Base-by-base conservation (phyloP, 2,113 vertebrate genomes). In the Salvelinus alpinus region DNA sequence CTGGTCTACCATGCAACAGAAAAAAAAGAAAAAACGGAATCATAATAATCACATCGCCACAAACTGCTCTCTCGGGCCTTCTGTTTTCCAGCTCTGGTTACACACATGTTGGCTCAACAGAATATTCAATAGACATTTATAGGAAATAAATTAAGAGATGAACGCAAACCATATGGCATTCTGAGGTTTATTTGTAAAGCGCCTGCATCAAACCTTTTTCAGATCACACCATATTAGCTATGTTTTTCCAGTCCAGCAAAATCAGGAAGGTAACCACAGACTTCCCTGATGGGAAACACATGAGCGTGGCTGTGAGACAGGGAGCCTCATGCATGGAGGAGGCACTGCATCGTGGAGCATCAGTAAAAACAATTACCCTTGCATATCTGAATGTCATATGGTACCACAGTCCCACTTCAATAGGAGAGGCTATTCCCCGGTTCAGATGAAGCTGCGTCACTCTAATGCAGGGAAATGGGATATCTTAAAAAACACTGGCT, bases 261-360 rank as follows among this genome's bases (percentile, higher is more conserved):
- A 97, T 97, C 95, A 96, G 95, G 95, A 98, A 97, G 96, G 96
- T 94, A 96, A 99, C 96, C 97, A 96, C 97, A 99, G 96, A 96
- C 95, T 94, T 94, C 94, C 94, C 93, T 97, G 96, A 99, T 99
- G 95, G 95, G 95, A 99, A 99, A 99, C 97, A 99, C 95, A 98
- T 98, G 96, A 96, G 95, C 88, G 93, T 38, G 71, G 79, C 79
- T 80, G 71, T 13, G 84, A 90, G 90, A 92, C 93, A 86, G 90
- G 91, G 90, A 95, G 93, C 89, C 91, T 93, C 94, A 89, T 91
- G 87, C 80, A 90, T 68, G 93, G 94, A 92, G 91, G 82, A 76
- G 93, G 88, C 86, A 92, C 89, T 84, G 85, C 91, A 90, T 91
- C 90, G 88, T 92, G 93, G 93, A 95, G 92, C 94, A 94, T 96